Conservation (phyloP, 2,113 vertebrate species). For the Phylloscopus trochilus region DNA sequence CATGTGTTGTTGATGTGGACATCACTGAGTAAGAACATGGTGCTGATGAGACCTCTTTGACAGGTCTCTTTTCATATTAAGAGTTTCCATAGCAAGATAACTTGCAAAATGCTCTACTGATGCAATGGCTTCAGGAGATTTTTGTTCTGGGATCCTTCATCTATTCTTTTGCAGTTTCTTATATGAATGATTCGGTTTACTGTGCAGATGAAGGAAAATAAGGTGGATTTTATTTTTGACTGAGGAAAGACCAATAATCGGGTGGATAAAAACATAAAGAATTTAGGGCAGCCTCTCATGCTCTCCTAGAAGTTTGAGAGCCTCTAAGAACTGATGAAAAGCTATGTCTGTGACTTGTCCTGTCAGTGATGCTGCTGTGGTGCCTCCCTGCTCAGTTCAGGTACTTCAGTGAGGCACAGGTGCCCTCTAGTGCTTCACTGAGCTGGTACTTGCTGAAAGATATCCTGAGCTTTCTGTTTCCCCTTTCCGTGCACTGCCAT, state of each 20-base stretch:
- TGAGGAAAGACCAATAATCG: background rate
- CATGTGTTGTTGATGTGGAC: rapidly evolving
- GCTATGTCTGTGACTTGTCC: background rate
- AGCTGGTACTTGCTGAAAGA: background rate
- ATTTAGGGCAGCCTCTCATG: background rate
- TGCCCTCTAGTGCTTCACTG: conserved; percentile 50
- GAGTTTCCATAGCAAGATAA: background rate
- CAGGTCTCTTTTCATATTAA: background rate
- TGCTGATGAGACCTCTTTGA: background rate
- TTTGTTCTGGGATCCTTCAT: background rate
- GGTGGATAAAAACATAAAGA: background rate
- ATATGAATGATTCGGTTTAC: background rate
- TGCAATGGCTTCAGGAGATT: background rate
- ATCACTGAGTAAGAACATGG: background rate
- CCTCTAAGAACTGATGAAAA: background rate
- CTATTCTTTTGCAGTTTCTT: background rate
- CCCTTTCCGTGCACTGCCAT: background rate
- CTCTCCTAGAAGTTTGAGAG: background rate
- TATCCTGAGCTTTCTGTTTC: background rate
- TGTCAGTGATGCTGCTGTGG: background rate
- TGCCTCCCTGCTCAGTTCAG: background rate
- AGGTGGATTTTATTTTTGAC: background rate
- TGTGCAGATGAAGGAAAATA: background rate
- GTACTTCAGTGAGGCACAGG: background rate
- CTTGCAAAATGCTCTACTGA: background rate